Base-by-base conservation (phyloP, 2,797 vertebrate genomes). In the Enteromius thamalakanensis region DNA sequence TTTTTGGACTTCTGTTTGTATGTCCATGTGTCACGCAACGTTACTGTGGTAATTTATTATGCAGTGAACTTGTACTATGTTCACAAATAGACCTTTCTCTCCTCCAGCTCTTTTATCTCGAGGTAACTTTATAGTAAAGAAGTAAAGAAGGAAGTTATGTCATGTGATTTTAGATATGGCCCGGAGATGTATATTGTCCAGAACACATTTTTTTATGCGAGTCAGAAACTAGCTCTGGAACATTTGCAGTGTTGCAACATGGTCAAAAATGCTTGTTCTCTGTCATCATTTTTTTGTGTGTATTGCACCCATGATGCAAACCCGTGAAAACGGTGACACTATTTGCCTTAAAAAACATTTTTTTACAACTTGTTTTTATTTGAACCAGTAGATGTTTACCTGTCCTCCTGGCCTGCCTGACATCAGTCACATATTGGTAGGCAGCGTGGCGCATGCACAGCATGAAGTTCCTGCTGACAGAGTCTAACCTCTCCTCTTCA, bases 381-480 rank as follows among this genome's bases (percentile, higher is more conserved):
- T 37, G 19, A 10, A 51, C 60, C 32, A 71, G 2, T 7, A n/a
- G 21, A 65, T 49, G 26, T 69, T 76, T 76, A 64, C 32, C 60
- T 70, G 42, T 71, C 64, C 49, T 78, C 47, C 53, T 75, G 68
- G 58, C 49, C 49, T 60, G 49, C 47, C 34, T 15, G n/a, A 53
- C 70, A 81, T 82, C 60, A 82, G 51, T 55, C 34, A 26, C n/a
- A 65, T 42, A 58, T 29, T 19, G 8, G 81, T 26, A 67, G 37
- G 34, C n/a, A 68, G 32, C 2, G 69, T 55, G 45, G 60, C 23
- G 29, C 53, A 29, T 79, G 70, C 34, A 55, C 7, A 6, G 77
- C 53, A 45, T 72, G 88, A 88, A 90, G 90, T 77, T 81, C 72
- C 86, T 80, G 89, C 89, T 89, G 86, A 89, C 87, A 88, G 81